Conservation (phyloP, 2,113 vertebrate genomes). For the Crypturellus undulatus region DNA sequence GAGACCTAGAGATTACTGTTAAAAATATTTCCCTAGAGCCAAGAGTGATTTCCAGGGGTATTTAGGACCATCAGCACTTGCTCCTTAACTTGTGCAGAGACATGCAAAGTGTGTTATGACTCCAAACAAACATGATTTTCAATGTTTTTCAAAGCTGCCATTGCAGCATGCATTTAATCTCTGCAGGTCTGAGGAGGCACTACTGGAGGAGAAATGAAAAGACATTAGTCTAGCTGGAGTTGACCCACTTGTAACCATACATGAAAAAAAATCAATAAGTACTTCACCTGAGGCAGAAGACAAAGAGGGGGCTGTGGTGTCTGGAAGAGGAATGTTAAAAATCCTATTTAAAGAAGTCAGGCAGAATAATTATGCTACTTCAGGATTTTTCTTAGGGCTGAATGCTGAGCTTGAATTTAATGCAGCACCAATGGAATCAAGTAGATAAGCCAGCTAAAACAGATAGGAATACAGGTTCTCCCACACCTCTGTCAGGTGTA, state of each 20-base stretch:
- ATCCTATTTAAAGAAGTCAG: background rate
- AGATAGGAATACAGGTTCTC: background rate
- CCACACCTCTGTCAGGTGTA: background rate
- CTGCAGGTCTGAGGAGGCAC: background rate
- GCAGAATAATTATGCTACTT: background rate
- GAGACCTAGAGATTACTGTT: background rate
- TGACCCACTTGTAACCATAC: background rate
- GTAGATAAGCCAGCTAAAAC: background rate
- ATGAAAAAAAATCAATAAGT: background rate
- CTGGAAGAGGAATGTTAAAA: background rate
- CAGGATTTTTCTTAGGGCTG: background rate
- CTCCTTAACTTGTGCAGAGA: background rate
- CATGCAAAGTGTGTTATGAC: fast-evolving
- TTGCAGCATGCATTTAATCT: background rate
- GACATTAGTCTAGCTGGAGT: background rate
- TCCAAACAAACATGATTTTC: background rate
- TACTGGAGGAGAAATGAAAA: background rate
- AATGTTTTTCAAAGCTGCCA: background rate
- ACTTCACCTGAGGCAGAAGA: background rate
- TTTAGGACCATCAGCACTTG: background rate
- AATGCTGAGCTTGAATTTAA: background rate
- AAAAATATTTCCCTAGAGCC: background rate
- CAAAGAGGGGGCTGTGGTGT: background rate
- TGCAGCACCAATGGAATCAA: background rate
- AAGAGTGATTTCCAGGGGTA: background rate